These are phyloP conservation scores for Drosophila mettleri DNA, from an alignment of 2,888 invertebrate genomes.

Conservation along the genomic window DNA sequence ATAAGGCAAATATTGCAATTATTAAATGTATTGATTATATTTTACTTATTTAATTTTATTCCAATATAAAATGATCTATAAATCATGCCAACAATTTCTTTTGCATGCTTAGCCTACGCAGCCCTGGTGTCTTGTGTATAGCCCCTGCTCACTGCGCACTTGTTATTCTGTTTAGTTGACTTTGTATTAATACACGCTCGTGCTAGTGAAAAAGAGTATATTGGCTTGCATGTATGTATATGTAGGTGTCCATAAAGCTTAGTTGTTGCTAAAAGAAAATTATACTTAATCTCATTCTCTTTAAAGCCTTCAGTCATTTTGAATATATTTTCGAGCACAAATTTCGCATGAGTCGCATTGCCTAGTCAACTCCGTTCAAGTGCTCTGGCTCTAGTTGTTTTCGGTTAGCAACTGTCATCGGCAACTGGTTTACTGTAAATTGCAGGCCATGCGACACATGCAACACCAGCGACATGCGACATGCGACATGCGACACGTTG, in stretches of 20 bases:
- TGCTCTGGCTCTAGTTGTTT: not conserved
- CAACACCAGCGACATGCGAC: constrained; percentile 35
- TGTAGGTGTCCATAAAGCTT: no score
- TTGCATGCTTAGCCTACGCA: not conserved
- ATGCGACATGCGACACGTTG: constrained; percentile 54
- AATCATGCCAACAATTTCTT: no score
- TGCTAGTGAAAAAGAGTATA: not conserved
- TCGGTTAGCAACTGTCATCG: constrained; percentile 21
- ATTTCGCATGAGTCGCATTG: no score
- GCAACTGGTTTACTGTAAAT: constrained; percentile 41
- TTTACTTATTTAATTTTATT: no score
- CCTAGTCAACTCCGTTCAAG: not conserved
- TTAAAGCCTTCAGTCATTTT: no score
- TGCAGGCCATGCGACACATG: constrained; percentile 40
- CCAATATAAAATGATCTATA: no score
- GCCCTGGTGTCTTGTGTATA: constrained; percentile 38
- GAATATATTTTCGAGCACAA: not conserved
- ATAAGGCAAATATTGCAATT: not conserved
- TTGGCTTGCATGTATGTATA: not conserved
- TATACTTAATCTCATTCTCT: no score
- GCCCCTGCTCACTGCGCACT: constrained; percentile 9
- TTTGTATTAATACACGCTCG: constrained; percentile 34
- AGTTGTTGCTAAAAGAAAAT: no score
- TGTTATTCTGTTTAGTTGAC: constrained; percentile 50
- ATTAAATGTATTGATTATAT: not conserved